Evolutionary conservation across 1,140 invertebrate species (phyloP).

Genomic region (Yoshiicerus persimilis): DNA sequence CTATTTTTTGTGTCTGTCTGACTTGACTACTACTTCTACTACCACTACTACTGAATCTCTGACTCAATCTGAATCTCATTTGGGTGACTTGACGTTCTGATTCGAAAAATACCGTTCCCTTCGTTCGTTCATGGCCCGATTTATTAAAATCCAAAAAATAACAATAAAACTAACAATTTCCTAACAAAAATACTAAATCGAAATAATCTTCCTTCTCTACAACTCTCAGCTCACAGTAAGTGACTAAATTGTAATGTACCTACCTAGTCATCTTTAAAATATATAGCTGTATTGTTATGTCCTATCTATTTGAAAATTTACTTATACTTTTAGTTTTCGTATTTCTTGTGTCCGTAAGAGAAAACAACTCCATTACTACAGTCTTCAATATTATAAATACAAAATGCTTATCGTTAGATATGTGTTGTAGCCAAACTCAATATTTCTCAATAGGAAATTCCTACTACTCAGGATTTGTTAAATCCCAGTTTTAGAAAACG

Average conservation of each 20-base stretch:
- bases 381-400: not conserved
- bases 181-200: not conserved
- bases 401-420: not conserved
- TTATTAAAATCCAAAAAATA: constrained; percentile 13
- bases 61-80: constrained; percentile 32
- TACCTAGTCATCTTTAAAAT: not conserved
- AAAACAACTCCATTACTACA: not conserved
- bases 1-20: constrained; percentile 22
- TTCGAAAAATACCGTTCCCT: constrained; percentile 3
- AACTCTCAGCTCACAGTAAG: constrained; percentile 45
- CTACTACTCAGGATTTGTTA: not conserved
- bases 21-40: constrained; percentile 28
- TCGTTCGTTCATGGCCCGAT: constrained; percentile 34
- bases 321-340: not conserved
- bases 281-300: not conserved
- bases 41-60: constrained; percentile 31
- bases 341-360: not conserved
- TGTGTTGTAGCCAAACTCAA: not conserved
- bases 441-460: not conserved
- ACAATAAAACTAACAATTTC: constrained; percentile 28
- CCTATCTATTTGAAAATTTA: not conserved
- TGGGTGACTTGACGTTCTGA: constrained; percentile 33
- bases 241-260: constrained; percentile 28
- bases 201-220: constrained; percentile 26
- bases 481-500: not conserved